Evolutionary conservation across 2,888 invertebrate species (phyloP).

Genomic region (Stictocephala bisonia): DNA sequence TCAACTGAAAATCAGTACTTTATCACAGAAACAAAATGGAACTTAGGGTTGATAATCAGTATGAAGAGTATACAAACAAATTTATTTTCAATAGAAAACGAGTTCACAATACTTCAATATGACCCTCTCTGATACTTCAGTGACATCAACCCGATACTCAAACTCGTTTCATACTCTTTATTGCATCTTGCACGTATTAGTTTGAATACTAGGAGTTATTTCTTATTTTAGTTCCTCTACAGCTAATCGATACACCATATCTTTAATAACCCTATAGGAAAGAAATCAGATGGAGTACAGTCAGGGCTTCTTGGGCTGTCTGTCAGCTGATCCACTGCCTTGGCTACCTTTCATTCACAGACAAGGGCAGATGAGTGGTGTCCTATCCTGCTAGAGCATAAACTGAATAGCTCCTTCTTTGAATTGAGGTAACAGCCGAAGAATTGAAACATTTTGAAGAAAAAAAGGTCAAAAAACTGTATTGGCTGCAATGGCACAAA

Average conservation of each 20-base stretch:
- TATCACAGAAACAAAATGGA: too few species aligned
- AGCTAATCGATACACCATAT: conserved; percentile 31
- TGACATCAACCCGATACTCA: conserved; percentile 20
- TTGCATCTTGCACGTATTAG: conserved; percentile 26
- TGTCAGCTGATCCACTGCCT: conserved; percentile 35
- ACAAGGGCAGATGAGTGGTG: conserved; percentile 6
- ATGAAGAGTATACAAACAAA: too few species aligned
- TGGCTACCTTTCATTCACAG: not conserved
- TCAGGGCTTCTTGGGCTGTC: conserved; percentile 40
- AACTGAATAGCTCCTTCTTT: not conserved
- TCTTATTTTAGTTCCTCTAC: conserved; percentile 31
- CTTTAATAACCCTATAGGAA: conserved; percentile 35
- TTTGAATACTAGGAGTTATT: conserved; percentile 32
- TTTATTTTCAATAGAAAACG: too few species aligned
- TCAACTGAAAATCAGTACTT: too few species aligned
- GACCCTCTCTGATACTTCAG: conserved; percentile 6
- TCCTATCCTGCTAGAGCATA: too few species aligned
- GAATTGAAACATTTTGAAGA: conserved; percentile 29
- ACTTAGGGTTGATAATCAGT: too few species aligned
- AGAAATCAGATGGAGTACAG: conserved; percentile 17
- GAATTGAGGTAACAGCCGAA: not conserved
- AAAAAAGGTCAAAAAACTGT: conserved; percentile 34
- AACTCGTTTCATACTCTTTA: conserved; percentile 33
- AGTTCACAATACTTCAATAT: too few species aligned
- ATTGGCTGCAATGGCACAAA: conserved; percentile 46